A percentile compares a stretch with the other conserved stretches of the same genome.
phyloP scores from a whole-genome alignment of 2,113 vertebrate species.

The Condylura cristata region DNA sequence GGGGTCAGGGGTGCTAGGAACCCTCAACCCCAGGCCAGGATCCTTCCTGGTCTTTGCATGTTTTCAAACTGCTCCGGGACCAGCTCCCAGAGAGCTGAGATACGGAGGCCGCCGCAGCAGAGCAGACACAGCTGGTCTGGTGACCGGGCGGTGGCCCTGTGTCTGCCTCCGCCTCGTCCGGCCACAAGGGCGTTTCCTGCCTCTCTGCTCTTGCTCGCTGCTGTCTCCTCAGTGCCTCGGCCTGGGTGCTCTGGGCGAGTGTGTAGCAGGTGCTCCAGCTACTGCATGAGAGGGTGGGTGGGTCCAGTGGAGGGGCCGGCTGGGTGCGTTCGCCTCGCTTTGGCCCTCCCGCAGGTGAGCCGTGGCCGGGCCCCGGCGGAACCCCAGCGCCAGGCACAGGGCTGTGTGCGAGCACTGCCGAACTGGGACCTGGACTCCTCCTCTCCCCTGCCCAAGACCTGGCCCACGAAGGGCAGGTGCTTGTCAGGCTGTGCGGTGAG shows the following conservation, averaged over 20 bases:
- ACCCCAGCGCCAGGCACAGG: not conserved
- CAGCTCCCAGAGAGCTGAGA: not conserved
- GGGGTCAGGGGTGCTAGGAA: not conserved
- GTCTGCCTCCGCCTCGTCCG: not conserved
- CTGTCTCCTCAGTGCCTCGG: not conserved
- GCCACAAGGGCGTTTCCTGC: too few relatives aligned
- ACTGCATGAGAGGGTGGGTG: accelerated
- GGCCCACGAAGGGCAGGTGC: not conserved
- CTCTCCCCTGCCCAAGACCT: not conserved
- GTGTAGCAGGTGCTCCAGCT: not conserved
- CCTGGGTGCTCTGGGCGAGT: not conserved
- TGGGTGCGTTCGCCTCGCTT: not conserved
- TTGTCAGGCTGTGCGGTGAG: not conserved
- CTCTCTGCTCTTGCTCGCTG: not conserved
- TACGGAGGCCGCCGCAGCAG: accelerated
- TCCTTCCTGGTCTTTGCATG: not conserved
- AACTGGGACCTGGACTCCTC: not conserved
- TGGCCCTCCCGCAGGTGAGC: not conserved
- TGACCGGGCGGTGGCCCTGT: too few relatives aligned
- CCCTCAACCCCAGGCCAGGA: not conserved
- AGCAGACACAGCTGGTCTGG: too few relatives aligned
- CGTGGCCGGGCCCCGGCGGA: accelerated
- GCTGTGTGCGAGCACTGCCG: not conserved
- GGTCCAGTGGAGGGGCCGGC: too few relatives aligned
- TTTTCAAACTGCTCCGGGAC: not conserved